Evolutionary conservation across 1,140 invertebrate genomes (phyloP).

Genomic region (Venturia canescens): DNA sequence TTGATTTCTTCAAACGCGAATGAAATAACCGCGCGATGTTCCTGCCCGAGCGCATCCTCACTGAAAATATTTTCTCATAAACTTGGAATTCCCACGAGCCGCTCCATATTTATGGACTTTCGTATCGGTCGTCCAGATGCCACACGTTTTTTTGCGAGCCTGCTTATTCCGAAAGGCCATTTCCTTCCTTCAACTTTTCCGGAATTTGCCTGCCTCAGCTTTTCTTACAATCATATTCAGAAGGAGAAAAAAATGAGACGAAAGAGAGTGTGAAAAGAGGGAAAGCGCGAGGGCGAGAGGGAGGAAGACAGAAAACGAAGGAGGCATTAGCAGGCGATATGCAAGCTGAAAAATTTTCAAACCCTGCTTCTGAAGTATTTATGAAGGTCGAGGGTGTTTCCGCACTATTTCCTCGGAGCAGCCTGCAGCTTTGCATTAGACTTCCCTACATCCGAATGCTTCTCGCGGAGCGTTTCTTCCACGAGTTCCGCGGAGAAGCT

Average conservation of each 20-base stretch:
- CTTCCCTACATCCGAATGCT: neutral
- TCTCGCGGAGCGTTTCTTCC: too few species aligned
- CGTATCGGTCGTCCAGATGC: too few species aligned
- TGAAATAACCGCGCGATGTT: too few species aligned
- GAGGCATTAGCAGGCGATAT: slow-evolving; percentile 55
- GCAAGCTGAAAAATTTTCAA: slow-evolving; percentile 65
- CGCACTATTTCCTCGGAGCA: slow-evolving; percentile 37
- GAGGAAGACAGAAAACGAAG: neutral
- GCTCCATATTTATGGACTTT: too few species aligned
- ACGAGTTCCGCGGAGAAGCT: too few species aligned
- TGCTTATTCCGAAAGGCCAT: neutral
- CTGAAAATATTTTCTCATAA: too few species aligned
- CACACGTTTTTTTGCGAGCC: neutral
- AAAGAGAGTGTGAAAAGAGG: neutral
- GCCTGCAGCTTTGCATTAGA: slow-evolving; percentile 11
- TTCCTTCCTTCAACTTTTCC: neutral
- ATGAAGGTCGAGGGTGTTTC: slow-evolving; percentile 59
- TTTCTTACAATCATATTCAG: neutral
- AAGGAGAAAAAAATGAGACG: neutral
- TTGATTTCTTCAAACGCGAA: too few species aligned
- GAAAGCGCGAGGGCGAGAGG: neutral
- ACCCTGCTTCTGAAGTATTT: slow-evolving; percentile 68
- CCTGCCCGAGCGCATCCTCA: too few species aligned
- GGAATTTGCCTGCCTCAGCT: slow-evolving; percentile 1
- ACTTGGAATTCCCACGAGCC: too few species aligned